A percentile compares a stretch with the other conserved stretches of the same genome.
These are phyloP conservation scores for Agriopis leucophaearia DNA, from an alignment of 2,888 invertebrate genomes.

Conservation along the genomic window DNA sequence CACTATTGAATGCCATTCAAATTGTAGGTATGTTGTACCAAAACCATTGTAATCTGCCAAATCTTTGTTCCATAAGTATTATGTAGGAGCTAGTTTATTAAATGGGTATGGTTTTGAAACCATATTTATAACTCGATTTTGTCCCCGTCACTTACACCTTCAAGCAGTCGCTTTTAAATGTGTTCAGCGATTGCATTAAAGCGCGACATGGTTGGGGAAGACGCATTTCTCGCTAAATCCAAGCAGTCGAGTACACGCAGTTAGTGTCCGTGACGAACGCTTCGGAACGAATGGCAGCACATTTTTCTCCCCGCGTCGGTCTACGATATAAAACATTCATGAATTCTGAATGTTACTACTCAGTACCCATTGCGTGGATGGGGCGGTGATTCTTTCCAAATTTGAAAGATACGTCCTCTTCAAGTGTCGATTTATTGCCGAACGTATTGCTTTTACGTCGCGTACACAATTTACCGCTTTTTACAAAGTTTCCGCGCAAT, in stretches of 20 bases:
- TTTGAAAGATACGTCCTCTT: slow-evolving; percentile 58
- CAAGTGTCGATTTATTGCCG: slow-evolving; percentile 55
- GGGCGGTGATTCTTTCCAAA: slow-evolving; percentile 62
- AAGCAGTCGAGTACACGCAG: slow-evolving; percentile 79
- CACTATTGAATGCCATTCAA: too few species aligned
- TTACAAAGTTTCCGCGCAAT: slow-evolving; percentile 26
- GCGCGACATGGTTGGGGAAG: slow-evolving; percentile 58
- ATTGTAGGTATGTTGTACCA: too few species aligned
- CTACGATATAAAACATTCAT: slow-evolving; percentile 74
- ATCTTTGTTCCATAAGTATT: too few species aligned
- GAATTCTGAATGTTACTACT: slow-evolving; percentile 77
- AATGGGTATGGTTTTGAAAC: too few species aligned
- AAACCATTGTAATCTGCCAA: too few species aligned
- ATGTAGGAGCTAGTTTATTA: too few species aligned
- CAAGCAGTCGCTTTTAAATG: slow-evolving; percentile 58
- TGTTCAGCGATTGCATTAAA: slow-evolving; percentile 69
- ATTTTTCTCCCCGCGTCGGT: slow-evolving; percentile 77
- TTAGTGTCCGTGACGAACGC: slow-evolving; percentile 79
- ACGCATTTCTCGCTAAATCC: slow-evolving; percentile 77
- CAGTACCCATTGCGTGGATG: slow-evolving; percentile 66
- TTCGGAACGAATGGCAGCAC: slow-evolving; percentile 76
- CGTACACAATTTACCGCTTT: slow-evolving; percentile 41
- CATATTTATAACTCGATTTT: slow-evolving; percentile 17
- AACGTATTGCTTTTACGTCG: slow-evolving; percentile 50
- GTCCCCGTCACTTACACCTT: slow-evolving; percentile 5